phyloP scores from a whole-genome alignment of 2,888 invertebrate genomes.

The Stenodera caucasica region DNA sequence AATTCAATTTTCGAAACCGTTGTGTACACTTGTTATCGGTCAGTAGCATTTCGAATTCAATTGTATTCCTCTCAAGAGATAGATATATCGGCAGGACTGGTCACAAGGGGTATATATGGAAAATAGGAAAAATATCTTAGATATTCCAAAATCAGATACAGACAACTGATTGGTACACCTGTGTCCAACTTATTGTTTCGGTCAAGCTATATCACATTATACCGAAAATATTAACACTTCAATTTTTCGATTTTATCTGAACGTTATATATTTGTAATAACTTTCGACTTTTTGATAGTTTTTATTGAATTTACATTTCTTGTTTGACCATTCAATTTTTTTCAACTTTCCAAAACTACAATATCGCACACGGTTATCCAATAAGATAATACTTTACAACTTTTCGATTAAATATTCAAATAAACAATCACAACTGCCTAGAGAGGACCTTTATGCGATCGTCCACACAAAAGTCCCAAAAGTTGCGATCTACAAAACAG shows the following conservation, averaged over 20 bases:
- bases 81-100: constrained; percentile 48
- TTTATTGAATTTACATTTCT: neutral
- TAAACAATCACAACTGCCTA: too few relatives aligned
- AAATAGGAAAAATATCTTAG: constrained; percentile 49
- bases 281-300: neutral
- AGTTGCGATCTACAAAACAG: too few relatives aligned
- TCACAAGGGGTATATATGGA: constrained; percentile 53
- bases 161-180: constrained; percentile 52
- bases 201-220: constrained; percentile 35
- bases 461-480: too few relatives aligned
- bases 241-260: constrained; percentile 18
- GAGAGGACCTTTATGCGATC: too few relatives aligned
- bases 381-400: too few relatives aligned
- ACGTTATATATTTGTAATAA: neutral
- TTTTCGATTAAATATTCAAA: too few relatives aligned
- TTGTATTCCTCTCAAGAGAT: constrained; percentile 55
- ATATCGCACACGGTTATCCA: neutral
- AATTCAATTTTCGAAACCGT: constrained; percentile 58
- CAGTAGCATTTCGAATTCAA: constrained; percentile 57
- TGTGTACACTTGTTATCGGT: constrained; percentile 56
- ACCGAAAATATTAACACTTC: constrained; percentile 52
- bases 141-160: constrained; percentile 53
- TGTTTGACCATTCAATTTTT: neutral
- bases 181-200: constrained; percentile 41
- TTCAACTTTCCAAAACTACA: constrained; percentile 1